These are phyloP conservation scores for Gnathonemus echidnorhynchus DNA, from an alignment of 2,113 vertebrate species.

Conservation along the genomic window DNA sequence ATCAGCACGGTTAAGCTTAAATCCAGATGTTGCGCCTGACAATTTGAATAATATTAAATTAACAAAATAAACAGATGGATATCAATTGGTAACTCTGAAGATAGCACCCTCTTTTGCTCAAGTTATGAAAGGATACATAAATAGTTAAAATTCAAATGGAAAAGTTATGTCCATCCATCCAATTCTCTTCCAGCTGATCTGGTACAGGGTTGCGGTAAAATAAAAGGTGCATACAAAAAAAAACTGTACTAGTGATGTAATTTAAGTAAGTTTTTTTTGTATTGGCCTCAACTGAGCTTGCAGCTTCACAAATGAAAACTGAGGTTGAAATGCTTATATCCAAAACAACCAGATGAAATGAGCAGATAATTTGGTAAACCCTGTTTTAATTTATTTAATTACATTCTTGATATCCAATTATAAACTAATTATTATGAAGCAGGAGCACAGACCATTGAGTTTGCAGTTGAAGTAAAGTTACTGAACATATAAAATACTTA, in stretches of 20 bases:
- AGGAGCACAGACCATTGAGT: background rate
- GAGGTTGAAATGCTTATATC: background rate
- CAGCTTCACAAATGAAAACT: background rate
- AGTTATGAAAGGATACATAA: background rate
- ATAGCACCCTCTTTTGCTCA: background rate
- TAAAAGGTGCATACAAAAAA: background rate
- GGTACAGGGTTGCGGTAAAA: background rate
- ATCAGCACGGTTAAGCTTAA: background rate
- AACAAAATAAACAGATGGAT: background rate
- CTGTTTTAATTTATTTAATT: background rate
- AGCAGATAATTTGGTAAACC: background rate
- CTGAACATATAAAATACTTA: background rate
- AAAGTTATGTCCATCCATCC: background rate
- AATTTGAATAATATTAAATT: background rate
- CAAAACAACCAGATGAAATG: background rate
- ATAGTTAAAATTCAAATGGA: background rate
- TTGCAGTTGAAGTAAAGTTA: background rate
- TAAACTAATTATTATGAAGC: background rate
- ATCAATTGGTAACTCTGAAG: background rate
- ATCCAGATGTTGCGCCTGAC: background rate
- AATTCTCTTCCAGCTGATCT: background rate
- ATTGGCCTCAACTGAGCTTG: background rate
- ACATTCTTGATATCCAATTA: background rate
- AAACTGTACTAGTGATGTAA: background rate
- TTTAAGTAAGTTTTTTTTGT: background rate